Evolutionary conservation across 2,888 invertebrate genomes (phyloP), one percentile per base, ranked within the genome.

Genomic region (Acleris cristana): DNA sequence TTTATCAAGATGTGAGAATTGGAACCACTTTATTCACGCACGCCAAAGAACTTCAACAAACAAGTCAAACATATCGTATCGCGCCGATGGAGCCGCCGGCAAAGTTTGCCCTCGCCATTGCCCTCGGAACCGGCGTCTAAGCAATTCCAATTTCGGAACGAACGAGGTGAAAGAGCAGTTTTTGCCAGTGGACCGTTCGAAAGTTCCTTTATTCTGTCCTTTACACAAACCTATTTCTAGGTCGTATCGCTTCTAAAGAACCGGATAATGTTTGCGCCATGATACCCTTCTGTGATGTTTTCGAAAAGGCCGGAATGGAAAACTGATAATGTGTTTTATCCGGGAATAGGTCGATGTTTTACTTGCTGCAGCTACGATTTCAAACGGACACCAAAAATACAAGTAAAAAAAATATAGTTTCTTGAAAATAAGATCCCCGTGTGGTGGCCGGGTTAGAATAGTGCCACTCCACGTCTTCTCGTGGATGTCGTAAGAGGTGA

Each of bases 131-230:
- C n/a, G 55, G 55, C 60, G 52, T 61, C 52, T 66, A 53, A 72
- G 72, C 72, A 70, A 74, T 73, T 72, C 66, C 62, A 70, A 71
- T 72, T 72, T 70, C 68, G 65, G 68, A 70, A 66, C 64, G 71
- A 72, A 69, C 69, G 69, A 70, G 65, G 69, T 68, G 71, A 72
- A 73, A 70, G 69, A 65, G 67, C 69, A 70, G 71, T 73, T 70
- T 69, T 72, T 69, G 56, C 62, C 68, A 70, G 72, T 48, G 62
- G 56, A 72, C 70, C 71, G 69, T 71, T 74, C 64, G 64, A 72
- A 61, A 56, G 23, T 52, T 57, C 56, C 57, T 49, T 48, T 57
- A 44, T 34, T 63, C 58, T 67, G 57, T 58, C 66, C 61, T 45
- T 63, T 67, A 52, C 64, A 40, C 52, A 56, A 61, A 62, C 53